Base-by-base conservation (phyloP, 2,797 vertebrate species). In the Gouania willdenowi region DNA sequence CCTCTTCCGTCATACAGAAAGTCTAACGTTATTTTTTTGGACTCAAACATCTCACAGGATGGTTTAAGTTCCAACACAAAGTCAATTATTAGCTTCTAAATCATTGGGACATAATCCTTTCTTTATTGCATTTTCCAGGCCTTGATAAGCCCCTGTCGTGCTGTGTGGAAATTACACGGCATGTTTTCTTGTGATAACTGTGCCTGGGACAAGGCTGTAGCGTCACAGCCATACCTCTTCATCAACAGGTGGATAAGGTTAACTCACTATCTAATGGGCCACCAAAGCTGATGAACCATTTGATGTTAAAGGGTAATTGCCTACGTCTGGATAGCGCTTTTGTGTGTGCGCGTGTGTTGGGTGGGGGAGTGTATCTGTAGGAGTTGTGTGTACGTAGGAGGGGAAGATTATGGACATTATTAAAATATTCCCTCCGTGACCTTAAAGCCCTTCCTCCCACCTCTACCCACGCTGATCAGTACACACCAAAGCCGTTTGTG, bases 301-400 rank as follows among this genome's bases (percentile, higher is more conserved):
- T 82, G 72, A 84, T 79, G 76, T 77, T 73, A 79, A 84, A 82
- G 79, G 79, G 71, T 84, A 84, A 84, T 79, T 84, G 77, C 79
- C 61, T 76, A 34, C 45, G 41, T 53, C 55, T 55, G 64, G 61
- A 44, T 29, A 6, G 30, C 45, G 50, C 14, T 32, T 54, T 42
- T 8, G 10, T 17, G 36, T 34, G 48, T 47, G 36, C 30, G 46
- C n/a, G 36, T 30, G 30, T 43, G 10, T 31, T 20, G 19, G 20
- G 2, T 7, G 21, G 18, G 53, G 37, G 39, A 28, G 28, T 27
- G 5, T 5, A 43, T 47, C 36, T 30, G 46, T n/a, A 36, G 29
- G 30, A 43, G 10, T 34, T 20, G 54, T 35, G 41, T 27, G 30
- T 26, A 6, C 6, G 19, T 26, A 33, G 29, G 36, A 37, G 10